A percentile compares a stretch with the other conserved stretches of the same genome.
Evolutionary conservation across 2,797 vertebrate species (phyloP).

Genomic region (Channallabes apus): DNA sequence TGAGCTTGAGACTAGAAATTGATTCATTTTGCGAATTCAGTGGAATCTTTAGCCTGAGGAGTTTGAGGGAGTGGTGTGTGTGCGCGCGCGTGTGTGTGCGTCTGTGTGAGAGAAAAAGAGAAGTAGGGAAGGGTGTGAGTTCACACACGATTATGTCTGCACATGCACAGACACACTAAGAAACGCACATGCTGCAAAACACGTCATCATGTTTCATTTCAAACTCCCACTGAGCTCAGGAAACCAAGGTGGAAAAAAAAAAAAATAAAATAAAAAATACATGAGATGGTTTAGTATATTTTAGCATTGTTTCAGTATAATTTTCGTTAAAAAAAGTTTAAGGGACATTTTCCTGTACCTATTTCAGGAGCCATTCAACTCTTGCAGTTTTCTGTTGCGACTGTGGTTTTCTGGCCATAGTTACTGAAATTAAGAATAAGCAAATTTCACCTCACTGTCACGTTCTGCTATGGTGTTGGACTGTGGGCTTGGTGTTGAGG

Average conservation of each 20-base stretch:
- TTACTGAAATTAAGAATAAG: not conserved
- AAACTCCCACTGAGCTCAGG: not conserved
- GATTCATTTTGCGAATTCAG: not conserved
- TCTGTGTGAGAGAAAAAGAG: too few species aligned
- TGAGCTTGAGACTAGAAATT: not conserved
- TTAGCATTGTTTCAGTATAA: not conserved
- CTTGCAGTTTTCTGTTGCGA: not conserved
- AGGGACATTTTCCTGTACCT: not conserved
- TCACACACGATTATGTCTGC: slow-evolving; percentile 3
- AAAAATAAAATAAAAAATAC: too few species aligned
- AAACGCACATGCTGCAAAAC: slow-evolving; percentile 2
- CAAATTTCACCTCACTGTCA: not conserved
- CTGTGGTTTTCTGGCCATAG: not conserved
- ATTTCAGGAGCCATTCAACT: not conserved
- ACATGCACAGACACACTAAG: slow-evolving; percentile 21
- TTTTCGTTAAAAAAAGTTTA: not conserved
- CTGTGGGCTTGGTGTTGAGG: too few species aligned
- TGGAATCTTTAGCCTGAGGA: slow-evolving; percentile 14
- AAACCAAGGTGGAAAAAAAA: not conserved
- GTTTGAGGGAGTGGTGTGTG: slow-evolving; percentile 4
- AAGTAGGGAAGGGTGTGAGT: not conserved
- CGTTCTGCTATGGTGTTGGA: too few species aligned
- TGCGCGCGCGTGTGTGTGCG: not conserved
- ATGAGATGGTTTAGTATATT: not conserved
- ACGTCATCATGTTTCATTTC: not conserved